Conservation (phyloP, 2,888 invertebrate species). For the Oasisia sp. region DNA sequence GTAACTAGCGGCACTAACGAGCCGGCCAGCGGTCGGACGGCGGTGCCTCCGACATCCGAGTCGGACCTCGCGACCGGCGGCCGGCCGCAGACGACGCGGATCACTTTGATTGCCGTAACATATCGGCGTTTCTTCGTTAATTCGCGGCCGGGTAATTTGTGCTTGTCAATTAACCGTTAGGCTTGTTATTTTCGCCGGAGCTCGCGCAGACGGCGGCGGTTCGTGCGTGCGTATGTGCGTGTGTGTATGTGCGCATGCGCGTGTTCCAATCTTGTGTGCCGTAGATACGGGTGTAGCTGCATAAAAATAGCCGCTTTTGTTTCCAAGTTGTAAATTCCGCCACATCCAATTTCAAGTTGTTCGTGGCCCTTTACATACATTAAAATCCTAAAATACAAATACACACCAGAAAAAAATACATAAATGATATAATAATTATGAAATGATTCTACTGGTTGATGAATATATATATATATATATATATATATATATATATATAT, state of each 20-base stretch:
- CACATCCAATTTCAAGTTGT: no score
- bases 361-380: no score
- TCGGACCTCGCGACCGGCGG: neutral
- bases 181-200: constrained; percentile 8
- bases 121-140: constrained; percentile 3
- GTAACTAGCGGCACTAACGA: neutral
- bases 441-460: no score
- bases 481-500: no score
- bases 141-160: neutral
- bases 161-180: neutral
- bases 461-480: no score
- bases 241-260: no score
- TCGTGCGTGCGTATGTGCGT: neutral
- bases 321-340: no score
- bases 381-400: no score
- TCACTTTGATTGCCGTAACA: constrained; percentile 10
- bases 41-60: neutral
- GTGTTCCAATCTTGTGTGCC: neutral
- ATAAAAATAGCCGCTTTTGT: neutral
- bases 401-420: no score
- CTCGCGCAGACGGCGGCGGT: neutral
- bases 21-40: neutral
- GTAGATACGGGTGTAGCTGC: neutral
- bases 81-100: neutral
- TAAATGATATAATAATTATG: no score